These are phyloP conservation scores for Hydrocynus forskahlii DNA, from an alignment of 2,797 vertebrate genomes.

Conservation along the genomic window DNA sequence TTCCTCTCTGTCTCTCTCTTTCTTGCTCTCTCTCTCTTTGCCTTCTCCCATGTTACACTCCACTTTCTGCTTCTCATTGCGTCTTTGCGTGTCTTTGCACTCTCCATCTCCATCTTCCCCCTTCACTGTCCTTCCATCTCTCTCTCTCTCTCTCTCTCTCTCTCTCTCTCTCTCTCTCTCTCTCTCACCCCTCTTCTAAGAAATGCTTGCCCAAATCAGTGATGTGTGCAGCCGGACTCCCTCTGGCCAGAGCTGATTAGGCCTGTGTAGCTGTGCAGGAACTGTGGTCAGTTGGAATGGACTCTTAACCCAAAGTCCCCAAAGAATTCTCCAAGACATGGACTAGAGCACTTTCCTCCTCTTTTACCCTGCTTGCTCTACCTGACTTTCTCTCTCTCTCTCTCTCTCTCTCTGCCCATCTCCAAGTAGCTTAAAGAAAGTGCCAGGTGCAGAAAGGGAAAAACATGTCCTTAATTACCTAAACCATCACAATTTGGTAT, in stretches of 20 bases:
- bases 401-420: background rate
- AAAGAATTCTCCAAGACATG: constrained; percentile 3
- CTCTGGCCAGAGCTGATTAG: constrained; percentile 58
- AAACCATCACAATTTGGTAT: constrained; percentile 3
- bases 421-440: background rate
- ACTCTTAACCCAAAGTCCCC: constrained; percentile 42
- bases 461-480: constrained; percentile 23
- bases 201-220: constrained; percentile 45
- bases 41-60: too few relatives aligned
- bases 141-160: constrained; percentile 1
- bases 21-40: constrained; percentile 1
- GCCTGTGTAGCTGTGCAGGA: constrained; percentile 45
- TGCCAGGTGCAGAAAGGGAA: background rate
- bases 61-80: constrained; percentile 9
- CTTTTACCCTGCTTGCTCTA: background rate
- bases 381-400: constrained; percentile 13
- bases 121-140: background rate
- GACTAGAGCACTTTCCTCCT: background rate
- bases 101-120: background rate
- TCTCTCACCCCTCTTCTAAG: constrained; percentile 23
- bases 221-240: constrained; percentile 47
- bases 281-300: constrained; percentile 35
- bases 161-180: constrained; percentile 13
- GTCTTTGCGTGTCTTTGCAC: constrained; percentile 7
- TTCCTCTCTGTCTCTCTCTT: background rate